phyloP scores from a whole-genome alignment of 2,797 vertebrate species.

The Fistularia tabacaria region DNA sequence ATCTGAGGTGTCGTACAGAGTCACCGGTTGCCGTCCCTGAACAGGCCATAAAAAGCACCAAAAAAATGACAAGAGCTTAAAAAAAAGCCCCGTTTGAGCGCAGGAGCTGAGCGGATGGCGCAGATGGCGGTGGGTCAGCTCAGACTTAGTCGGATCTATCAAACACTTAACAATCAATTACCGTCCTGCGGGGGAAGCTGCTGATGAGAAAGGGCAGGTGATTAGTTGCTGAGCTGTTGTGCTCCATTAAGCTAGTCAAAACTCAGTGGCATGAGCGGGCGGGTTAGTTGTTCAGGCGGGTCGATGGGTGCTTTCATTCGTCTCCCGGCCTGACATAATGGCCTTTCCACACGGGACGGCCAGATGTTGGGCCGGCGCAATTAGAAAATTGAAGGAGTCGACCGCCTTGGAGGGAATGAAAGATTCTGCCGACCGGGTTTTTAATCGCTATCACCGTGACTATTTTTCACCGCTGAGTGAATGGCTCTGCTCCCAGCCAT shows the following conservation, averaged over 20 bases:
- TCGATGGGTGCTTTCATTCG: slow-evolving; percentile 67
- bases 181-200: slow-evolving; percentile 50
- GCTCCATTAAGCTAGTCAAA: slow-evolving; percentile 70
- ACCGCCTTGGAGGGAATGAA: slow-evolving; percentile 25
- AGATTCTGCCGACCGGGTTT: slow-evolving; percentile 41
- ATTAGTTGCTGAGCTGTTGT: slow-evolving; percentile 69
- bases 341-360: slow-evolving; percentile 61
- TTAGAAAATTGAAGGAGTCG: slow-evolving; percentile 46
- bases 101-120: neutral
- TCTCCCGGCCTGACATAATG: slow-evolving; percentile 60
- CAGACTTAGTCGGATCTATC: slow-evolving; percentile 59
- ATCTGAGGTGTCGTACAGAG: too few relatives aligned
- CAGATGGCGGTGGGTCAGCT: slow-evolving; percentile 46
- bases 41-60: neutral
- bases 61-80: neutral
- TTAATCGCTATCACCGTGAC: slow-evolving; percentile 34
- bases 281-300: slow-evolving; percentile 59
- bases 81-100: too few relatives aligned
- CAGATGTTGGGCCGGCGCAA: slow-evolving; percentile 66
- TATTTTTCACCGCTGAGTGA: slow-evolving; percentile 39
- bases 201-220: slow-evolving; percentile 71
- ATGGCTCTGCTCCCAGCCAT: slow-evolving; percentile 27
- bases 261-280: slow-evolving; percentile 51
- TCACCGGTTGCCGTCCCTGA: too few relatives aligned
- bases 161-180: slow-evolving; percentile 73